phyloP scores from a whole-genome alignment of 2,113 vertebrate species.

The Grammatotria lemairii region DNA sequence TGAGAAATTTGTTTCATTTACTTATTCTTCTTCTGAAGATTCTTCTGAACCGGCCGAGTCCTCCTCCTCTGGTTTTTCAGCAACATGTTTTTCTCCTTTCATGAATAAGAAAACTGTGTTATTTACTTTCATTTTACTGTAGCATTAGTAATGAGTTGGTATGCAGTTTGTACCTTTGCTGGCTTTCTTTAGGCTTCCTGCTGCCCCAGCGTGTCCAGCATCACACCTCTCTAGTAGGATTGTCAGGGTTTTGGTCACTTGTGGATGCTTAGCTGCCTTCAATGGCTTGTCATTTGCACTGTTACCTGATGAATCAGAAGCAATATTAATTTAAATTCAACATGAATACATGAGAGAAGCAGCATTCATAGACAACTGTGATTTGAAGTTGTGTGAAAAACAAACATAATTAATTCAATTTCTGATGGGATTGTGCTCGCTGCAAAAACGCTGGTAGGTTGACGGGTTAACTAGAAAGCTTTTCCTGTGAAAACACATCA shows the following conservation, averaged over 20 bases:
- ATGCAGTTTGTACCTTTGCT: neutral
- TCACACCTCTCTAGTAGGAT: slow-evolving; percentile 48
- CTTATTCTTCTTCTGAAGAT: slow-evolving; percentile 6
- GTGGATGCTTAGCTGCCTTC: neutral
- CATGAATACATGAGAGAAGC: neutral
- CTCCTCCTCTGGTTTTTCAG: neutral
- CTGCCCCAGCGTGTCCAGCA: neutral
- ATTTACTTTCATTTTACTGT: neutral
- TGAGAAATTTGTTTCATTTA: neutral
- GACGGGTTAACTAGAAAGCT: neutral
- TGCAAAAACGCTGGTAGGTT: neutral
- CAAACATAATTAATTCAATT: neutral
- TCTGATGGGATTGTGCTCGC: neutral
- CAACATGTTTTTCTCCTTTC: neutral
- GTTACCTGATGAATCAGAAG: neutral
- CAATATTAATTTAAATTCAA: neutral
- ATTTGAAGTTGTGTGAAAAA: neutral
- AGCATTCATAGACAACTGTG: neutral
- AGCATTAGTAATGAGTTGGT: neutral
- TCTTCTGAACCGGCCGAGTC: neutral
- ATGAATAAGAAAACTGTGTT: neutral
- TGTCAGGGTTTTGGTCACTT: slow-evolving; percentile 43
- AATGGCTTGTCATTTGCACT: slow-evolving; percentile 21
- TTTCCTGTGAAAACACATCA: neutral
- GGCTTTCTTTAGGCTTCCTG: neutral